Evolutionary conservation across 2,888 invertebrate species (phyloP).

Genomic region (Hydriomena furcata): DNA sequence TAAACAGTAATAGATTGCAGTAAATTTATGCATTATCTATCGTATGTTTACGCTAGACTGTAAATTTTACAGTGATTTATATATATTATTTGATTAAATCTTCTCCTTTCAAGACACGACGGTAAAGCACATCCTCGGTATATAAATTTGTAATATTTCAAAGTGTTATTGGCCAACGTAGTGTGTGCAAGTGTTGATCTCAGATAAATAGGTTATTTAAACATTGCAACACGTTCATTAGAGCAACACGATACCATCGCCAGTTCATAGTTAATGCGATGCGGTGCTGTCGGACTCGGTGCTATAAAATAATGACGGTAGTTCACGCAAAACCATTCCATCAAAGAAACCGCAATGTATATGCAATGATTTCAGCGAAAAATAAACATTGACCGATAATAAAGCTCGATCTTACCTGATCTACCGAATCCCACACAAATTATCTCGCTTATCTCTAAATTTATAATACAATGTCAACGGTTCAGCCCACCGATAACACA

Average conservation of each 20-base stretch:
- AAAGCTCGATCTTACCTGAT: conserved; percentile 24
- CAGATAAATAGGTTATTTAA: conserved; percentile 61
- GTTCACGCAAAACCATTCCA: conserved; percentile 20
- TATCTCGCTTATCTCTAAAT: conserved; percentile 2
- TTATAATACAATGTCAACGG: not conserved
- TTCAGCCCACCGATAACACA: conserved; percentile 7
- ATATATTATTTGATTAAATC: conserved; percentile 19
- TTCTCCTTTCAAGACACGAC: conserved; percentile 13
- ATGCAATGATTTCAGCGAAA: conserved; percentile 9
- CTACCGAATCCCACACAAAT: conserved; percentile 11
- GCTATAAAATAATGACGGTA: conserved; percentile 26
- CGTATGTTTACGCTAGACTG: conserved; percentile 27
- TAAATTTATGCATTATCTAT: conserved; percentile 18
- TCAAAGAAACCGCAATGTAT: conserved; percentile 10
- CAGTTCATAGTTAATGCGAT: conserved; percentile 40
- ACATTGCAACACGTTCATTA: conserved; percentile 55
- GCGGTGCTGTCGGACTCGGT: conserved; percentile 28
- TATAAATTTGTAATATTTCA: conserved; percentile 31
- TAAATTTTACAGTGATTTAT: conserved; percentile 35
- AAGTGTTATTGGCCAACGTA: conserved; percentile 37
- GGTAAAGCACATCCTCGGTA: conserved; percentile 25
- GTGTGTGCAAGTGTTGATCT: conserved; percentile 40
- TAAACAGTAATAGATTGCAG: conserved; percentile 26
- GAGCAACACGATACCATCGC: conserved; percentile 41
- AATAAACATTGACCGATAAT: conserved; percentile 13